phyloP scores from a whole-genome alignment of 2,797 vertebrate species.

The Parauchenoglanis ngamensis region DNA sequence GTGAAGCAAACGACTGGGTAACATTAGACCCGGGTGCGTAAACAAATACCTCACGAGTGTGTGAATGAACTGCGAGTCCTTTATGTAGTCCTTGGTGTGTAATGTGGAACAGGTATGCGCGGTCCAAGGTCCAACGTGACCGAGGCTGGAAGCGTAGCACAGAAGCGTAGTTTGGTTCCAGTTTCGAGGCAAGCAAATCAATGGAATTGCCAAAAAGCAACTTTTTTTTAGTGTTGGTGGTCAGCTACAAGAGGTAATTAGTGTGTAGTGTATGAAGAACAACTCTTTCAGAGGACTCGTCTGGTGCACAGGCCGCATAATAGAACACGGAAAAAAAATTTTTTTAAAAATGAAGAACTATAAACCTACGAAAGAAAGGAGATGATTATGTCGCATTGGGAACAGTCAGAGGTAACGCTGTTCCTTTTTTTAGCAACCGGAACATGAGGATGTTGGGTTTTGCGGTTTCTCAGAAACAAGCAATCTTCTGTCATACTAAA shows the following conservation, averaged over 20 bases:
- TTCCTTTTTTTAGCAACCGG: neutral
- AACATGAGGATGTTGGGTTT: neutral
- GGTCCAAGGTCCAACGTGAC: no score
- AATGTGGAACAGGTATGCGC: no score
- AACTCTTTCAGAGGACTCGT: neutral
- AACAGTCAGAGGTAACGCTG: neutral
- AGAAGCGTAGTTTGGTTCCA: no score
- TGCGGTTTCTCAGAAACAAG: neutral
- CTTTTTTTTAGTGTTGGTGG: neutral
- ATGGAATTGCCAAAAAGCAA: neutral
- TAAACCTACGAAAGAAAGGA: no score
- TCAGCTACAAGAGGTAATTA: neutral
- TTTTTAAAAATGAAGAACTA: neutral
- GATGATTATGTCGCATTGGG: neutral
- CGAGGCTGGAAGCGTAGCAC: no score
- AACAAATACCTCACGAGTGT: no score
- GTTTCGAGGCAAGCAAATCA: neutral
- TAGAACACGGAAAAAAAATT: neutral
- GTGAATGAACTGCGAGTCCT: no score
- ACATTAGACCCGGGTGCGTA: no score
- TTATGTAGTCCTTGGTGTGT: no score
- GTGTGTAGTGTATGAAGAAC: no score
- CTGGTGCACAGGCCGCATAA: neutral
- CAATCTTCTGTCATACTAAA: neutral
- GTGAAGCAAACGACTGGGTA: no score